Evolutionary conservation across 2,797 vertebrate genomes (phyloP).

Genomic region (Tiaroga cobitis): DNA sequence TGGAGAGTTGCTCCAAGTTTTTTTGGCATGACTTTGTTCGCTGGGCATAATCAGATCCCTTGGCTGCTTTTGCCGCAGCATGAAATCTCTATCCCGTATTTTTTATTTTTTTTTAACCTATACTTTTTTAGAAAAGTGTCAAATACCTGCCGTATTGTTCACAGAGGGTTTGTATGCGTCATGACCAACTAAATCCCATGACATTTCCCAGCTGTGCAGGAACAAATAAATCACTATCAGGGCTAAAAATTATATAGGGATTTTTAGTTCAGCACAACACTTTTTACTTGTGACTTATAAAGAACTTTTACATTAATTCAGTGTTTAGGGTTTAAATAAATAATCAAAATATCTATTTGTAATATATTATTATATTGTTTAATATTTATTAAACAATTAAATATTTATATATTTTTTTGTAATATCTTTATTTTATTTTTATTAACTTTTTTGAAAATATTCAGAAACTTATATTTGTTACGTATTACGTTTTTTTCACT

Average conservation of each 20-base stretch:
- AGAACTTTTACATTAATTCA: neutral
- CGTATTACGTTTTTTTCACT: too few relatives aligned
- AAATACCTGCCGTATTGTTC: neutral
- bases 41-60: conserved; percentile 39
- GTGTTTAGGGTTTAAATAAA: neutral
- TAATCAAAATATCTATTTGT: neutral
- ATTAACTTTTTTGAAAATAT: too few relatives aligned
- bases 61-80: conserved; percentile 8
- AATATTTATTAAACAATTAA: neutral
- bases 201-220: neutral
- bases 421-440: too few relatives aligned
- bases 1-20: conserved; percentile 69
- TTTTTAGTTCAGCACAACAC: neutral
- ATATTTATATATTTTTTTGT: neutral
- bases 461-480: too few relatives aligned
- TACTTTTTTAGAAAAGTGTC: neutral
- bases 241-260: neutral
- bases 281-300: neutral
- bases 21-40: conserved; percentile 61
- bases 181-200: neutral
- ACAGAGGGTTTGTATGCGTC: neutral
- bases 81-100: conserved; percentile 13
- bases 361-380: neutral
- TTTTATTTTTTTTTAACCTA: neutral
- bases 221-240: neutral